These are phyloP conservation scores for Dendrocincla tyrannina DNA, from an alignment of 2,797 vertebrate species.

Conservation along the genomic window DNA sequence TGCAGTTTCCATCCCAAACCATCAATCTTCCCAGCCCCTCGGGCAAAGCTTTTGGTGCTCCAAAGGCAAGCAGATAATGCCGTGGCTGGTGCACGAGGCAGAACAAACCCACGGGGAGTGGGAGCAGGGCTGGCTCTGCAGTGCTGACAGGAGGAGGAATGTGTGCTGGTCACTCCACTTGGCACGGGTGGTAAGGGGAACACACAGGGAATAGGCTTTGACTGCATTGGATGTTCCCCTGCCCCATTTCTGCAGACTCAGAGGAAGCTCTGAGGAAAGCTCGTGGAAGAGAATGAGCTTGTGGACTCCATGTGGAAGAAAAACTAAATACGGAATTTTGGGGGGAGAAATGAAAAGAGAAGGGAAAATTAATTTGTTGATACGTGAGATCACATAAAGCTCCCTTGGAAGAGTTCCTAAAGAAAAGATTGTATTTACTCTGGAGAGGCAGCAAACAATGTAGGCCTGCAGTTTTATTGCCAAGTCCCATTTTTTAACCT, in stretches of 20 bases:
- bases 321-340: not conserved
- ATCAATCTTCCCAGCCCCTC: not conserved
- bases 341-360: not conserved
- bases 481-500: not conserved
- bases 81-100: not conserved
- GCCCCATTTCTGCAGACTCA: not conserved
- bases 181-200: not conserved
- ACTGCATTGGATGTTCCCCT: not conserved
- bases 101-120: not conserved
- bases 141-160: conserved; percentile 5
- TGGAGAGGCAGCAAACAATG: not conserved
- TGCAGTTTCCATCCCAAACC: not conserved
- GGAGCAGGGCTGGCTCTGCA: conserved; percentile 1
- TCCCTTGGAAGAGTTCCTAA: conserved; percentile 20
- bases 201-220: not conserved
- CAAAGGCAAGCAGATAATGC: not conserved
- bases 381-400: not conserved
- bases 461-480: conserved; percentile 5
- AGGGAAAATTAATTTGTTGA: conserved; percentile 17
- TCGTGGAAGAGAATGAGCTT: not conserved
- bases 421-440: conserved; percentile 25
- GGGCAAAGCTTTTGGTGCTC: not conserved
- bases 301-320: not conserved
- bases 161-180: not conserved
- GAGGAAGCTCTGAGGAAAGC: not conserved